A percentile compares a stretch with the other conserved stretches of the same genome.
phyloP scores from a whole-genome alignment of 2,797 vertebrate species.

The Protosalanx chinensis region DNA sequence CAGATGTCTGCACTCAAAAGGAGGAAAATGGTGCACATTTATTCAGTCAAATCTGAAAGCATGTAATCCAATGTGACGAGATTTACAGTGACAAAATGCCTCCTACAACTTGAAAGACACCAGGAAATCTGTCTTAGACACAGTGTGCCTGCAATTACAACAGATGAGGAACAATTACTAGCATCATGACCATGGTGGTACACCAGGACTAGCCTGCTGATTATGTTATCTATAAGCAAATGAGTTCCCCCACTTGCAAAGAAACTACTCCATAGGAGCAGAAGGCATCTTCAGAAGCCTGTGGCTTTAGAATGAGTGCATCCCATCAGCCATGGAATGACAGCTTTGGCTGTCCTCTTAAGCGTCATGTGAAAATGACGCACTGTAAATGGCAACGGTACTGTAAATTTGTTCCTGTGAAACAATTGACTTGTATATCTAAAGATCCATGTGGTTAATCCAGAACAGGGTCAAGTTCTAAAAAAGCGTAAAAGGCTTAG shows the following conservation, averaged over 20 bases:
- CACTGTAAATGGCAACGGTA: slow-evolving; percentile 24
- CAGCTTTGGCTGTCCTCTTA: slow-evolving; percentile 20
- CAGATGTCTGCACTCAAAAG: slow-evolving; percentile 42
- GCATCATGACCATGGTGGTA: slow-evolving; percentile 33
- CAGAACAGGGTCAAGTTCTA: slow-evolving; percentile 55
- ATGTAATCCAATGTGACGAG: slow-evolving; percentile 69
- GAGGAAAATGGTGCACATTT: slow-evolving; percentile 39
- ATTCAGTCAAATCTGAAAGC: slow-evolving; percentile 52
- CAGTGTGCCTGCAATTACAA: slow-evolving; percentile 51
- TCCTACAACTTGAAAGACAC: slow-evolving; percentile 62
- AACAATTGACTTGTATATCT: slow-evolving; percentile 37
- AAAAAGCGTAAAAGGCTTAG: slow-evolving; percentile 49
- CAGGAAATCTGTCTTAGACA: slow-evolving; percentile 61
- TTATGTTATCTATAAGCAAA: slow-evolving; percentile 54
- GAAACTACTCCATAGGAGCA: slow-evolving; percentile 24
- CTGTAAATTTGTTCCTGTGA: slow-evolving; percentile 20
- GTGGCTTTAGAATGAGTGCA: too few relatives aligned
- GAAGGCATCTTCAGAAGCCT: neutral
- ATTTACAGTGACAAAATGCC: slow-evolving; percentile 60
- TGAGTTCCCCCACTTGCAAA: slow-evolving; percentile 28
- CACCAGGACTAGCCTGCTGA: slow-evolving; percentile 39
- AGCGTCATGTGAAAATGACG: slow-evolving; percentile 13
- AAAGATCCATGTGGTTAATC: slow-evolving; percentile 60
- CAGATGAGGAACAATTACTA: slow-evolving; percentile 58
- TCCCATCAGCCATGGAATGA: neutral